Base-by-base conservation (phyloP, 2,888 invertebrate species). In the Parascotia fuliginaria region DNA sequence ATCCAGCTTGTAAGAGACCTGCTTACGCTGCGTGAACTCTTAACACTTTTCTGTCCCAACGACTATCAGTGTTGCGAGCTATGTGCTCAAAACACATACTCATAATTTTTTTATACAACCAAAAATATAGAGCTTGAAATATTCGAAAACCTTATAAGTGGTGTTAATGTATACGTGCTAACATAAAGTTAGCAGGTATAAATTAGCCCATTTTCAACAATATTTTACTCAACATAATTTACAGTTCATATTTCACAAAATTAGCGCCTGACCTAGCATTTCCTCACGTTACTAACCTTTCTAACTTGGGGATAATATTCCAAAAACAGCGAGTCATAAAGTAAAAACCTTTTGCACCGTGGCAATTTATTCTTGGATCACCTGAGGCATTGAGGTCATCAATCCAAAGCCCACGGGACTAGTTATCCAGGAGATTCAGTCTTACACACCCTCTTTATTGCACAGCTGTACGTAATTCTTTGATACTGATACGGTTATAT, bases 381-480 rank as follows among this genome's bases (percentile, higher is more conserved):
- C 87, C 85, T 86, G 83, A 77, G 83, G 75, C 78, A 77, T 77
- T 69, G 58, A 67, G 82, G 83, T 81, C 86, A 89, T 88, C 88
- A 88, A 87, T 87, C 82, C 79, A 71, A 75, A 57, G 64, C 83
- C 82, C 85, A 42, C 33, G 81, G 77, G 87, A 76, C 80, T 75
- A 82, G 85, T 87, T 85, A 75, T 75, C 75, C 73, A 73, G 69
- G 70, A 79, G 75, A 79, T 78, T 75, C 77, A 67, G 75, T 73
- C 73, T 79, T 81, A 79, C 73, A 74, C 77, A 72, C 56, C 66
- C 55, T 69, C 66, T 79, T 78, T 81, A 83, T 82, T 81, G 79
- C 77, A 61, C 77, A 75, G 65, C 68, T 71, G 73, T 68, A 66
- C 55, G 65, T 65, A 68, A 73, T 73, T 60, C 52, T 59, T 62